Conservation (phyloP, 2,113 vertebrate species). For the Charina bottae region DNA sequence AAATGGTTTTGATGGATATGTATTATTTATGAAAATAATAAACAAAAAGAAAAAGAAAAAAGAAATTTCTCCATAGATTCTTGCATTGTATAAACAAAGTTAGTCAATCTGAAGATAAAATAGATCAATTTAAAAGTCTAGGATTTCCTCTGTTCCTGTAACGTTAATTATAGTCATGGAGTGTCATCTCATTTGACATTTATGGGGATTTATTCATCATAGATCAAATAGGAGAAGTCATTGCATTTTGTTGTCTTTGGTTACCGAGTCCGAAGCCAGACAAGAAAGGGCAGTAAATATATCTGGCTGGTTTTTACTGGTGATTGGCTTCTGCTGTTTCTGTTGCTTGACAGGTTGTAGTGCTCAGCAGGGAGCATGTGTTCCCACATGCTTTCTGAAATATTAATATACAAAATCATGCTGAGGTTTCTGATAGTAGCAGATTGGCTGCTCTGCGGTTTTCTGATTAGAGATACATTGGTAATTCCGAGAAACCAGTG, state of each 20-base stretch:
- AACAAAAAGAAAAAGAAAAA: background rate
- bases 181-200: constrained; percentile 53
- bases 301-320: constrained; percentile 49
- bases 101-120: background rate
- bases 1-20: background rate
- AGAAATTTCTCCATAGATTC: constrained; percentile 18
- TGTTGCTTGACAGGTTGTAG: constrained; percentile 69
- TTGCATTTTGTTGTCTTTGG: constrained; percentile 70
- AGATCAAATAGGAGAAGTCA: constrained; percentile 64
- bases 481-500: constrained; percentile 87
- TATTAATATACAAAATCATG: constrained; percentile 89
- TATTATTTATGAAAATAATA: background rate
- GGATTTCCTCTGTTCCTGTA: constrained; percentile 64
- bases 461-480: constrained; percentile 81
- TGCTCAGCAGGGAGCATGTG: constrained; percentile 80
- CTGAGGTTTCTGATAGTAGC: constrained; percentile 84
- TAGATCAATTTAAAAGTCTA: background rate
- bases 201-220: constrained; percentile 75
- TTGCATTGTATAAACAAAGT: background rate
- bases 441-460: constrained; percentile 83
- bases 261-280: constrained; percentile 66
- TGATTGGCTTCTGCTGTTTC: constrained; percentile 60
- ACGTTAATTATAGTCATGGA: constrained; percentile 50
- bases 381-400: constrained; percentile 83
- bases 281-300: constrained; percentile 54